Percentiles rank a stretch among this genome's conserved stretches.
These are phyloP conservation scores for Kryptolebias ocellatus DNA, from an alignment of 2,797 vertebrate species.

Conservation along the genomic window DNA sequence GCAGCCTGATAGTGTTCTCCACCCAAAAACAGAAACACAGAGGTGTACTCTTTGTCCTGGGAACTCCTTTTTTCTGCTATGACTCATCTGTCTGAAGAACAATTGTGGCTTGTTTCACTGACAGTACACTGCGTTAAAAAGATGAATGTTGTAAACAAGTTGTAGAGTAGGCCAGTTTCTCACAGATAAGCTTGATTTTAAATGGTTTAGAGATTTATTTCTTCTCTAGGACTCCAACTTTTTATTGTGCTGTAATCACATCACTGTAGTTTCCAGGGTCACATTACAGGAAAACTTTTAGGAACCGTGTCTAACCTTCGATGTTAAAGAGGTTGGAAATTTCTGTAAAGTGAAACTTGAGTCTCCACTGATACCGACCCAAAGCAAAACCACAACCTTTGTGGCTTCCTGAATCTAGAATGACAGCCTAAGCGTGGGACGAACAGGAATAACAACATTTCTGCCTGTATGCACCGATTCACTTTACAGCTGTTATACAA, in stretches of 20 bases:
- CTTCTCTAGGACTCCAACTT: no score
- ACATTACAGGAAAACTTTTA: constrained; percentile 42
- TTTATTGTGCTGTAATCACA: constrained; percentile 42
- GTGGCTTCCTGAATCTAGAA: constrained; percentile 52
- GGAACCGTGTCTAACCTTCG: neutral
- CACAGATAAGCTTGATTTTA: constrained; percentile 2
- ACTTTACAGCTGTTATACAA: constrained; percentile 56
- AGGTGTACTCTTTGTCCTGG: constrained; percentile 32
- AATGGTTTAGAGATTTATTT: neutral
- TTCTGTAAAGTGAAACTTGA: constrained; percentile 8
- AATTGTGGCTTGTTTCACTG: constrained; percentile 35
- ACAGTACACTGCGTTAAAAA: constrained; percentile 39
- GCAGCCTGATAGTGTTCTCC: constrained; percentile 37
- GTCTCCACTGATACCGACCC: neutral
- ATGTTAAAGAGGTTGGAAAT: constrained; percentile 18
- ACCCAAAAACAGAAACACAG: constrained; percentile 14
- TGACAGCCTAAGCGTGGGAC: constrained; percentile 20
- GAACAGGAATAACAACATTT: constrained; percentile 61
- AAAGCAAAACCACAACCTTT: constrained; percentile 37
- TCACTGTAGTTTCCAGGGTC: constrained; percentile 29
- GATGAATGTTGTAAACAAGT: constrained; percentile 39
- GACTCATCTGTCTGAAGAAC: constrained; percentile 22
- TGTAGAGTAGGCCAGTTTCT: constrained; percentile 14
- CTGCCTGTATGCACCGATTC: constrained; percentile 46
- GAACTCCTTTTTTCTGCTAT: constrained; percentile 19